Percentiles rank a stretch among this genome's conserved stretches.
Evolutionary conservation across 2,888 invertebrate genomes (phyloP).

Genomic region (Caenorhabditis angaria): DNA sequence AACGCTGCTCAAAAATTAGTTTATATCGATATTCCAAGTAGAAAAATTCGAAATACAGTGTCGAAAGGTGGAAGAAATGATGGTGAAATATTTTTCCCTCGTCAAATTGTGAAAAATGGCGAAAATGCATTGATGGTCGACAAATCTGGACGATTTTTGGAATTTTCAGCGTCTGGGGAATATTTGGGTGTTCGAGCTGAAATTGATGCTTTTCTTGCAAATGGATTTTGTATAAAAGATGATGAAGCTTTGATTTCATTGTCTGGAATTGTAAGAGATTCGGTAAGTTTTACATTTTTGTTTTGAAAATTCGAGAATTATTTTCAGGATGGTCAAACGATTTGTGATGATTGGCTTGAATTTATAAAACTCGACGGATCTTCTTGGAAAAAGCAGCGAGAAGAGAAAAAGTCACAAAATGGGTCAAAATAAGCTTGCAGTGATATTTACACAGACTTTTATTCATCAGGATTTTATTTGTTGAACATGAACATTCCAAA

Average conservation of each 20-base stretch:
- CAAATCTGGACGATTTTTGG: slow-evolving; percentile 64
- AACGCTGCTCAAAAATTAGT: slow-evolving; percentile 63
- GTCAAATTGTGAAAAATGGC: slow-evolving; percentile 42
- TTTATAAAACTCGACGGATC: slow-evolving; percentile 63
- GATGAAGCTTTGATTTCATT: slow-evolving; percentile 62
- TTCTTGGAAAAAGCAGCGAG: slow-evolving; percentile 56
- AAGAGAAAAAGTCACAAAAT: slow-evolving; percentile 9
- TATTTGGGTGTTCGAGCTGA: slow-evolving; percentile 51
- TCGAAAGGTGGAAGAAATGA: slow-evolving; percentile 56
- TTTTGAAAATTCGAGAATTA: slow-evolving; percentile 1
- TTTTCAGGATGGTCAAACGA: slow-evolving; percentile 49
- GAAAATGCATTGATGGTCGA: slow-evolving; percentile 61
- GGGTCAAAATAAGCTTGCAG: too few species aligned
- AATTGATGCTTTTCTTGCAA: slow-evolving; percentile 66
- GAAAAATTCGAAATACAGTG: slow-evolving; percentile 44
- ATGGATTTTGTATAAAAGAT: slow-evolving; percentile 61
- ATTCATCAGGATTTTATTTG: too few species aligned
- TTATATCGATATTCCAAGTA: slow-evolving; percentile 48
- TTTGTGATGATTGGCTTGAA: slow-evolving; percentile 71
- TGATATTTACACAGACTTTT: too few species aligned
- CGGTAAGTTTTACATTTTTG: slow-evolving; percentile 35
- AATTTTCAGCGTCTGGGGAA: slow-evolving; percentile 47
- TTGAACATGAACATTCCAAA: too few species aligned
- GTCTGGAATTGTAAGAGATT: slow-evolving; percentile 62
- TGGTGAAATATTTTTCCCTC: slow-evolving; percentile 66